Evolutionary conservation across 2,888 invertebrate species (phyloP).

Genomic region (Maniola hyperantus): DNA sequence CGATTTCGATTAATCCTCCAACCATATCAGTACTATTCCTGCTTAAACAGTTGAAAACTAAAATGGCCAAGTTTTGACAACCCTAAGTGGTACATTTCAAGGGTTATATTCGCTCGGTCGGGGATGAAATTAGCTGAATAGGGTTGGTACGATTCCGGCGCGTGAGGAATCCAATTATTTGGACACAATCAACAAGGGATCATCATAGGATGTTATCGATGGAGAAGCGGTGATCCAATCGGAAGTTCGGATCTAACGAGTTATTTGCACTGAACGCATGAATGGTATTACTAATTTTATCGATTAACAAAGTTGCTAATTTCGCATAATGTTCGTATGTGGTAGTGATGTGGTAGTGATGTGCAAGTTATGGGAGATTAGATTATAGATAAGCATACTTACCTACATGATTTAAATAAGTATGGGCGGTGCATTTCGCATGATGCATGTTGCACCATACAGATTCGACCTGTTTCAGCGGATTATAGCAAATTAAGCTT

Average conservation of each 20-base stretch:
- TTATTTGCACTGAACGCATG: constrained; percentile 36
- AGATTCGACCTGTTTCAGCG: no score
- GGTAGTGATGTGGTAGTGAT: background rate
- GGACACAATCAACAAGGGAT: constrained; percentile 66
- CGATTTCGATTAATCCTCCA: constrained; percentile 49
- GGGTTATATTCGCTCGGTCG: constrained; percentile 27
- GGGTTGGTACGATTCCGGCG: constrained; percentile 35
- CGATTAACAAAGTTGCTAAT: constrained; percentile 29
- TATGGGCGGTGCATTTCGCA: no score
- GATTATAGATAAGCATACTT: no score
- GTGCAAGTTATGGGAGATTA: background rate
- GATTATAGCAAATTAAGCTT: no score
- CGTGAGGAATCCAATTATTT: constrained; percentile 69
- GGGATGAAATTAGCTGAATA: constrained; percentile 30
- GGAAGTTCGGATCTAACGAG: constrained; percentile 40
- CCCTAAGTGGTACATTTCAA: constrained; percentile 24
- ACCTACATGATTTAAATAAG: no score
- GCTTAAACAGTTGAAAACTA: constrained; percentile 17
- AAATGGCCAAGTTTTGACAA: constrained; percentile 13
- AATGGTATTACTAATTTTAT: constrained; percentile 35
- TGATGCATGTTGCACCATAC: no score
- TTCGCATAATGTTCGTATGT: constrained; percentile 7
- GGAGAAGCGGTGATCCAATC: constrained; percentile 44
- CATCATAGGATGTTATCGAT: constrained; percentile 46
- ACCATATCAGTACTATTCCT: constrained; percentile 28